Conservation (phyloP, 1,140 invertebrate species). For the Hydropsyche tenuis region DNA sequence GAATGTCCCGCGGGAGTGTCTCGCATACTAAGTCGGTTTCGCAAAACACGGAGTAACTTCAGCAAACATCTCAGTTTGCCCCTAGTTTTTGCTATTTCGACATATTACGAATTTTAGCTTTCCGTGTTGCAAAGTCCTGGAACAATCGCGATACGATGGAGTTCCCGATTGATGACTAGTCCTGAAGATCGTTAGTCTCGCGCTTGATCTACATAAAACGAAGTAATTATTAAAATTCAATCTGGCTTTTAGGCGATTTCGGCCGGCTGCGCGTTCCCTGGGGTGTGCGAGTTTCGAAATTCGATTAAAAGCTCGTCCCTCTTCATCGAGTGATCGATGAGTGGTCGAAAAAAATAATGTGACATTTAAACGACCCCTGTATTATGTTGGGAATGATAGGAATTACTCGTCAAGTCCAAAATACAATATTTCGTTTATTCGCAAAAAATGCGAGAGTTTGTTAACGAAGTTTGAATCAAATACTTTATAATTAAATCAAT, state of each 20-base stretch:
- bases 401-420: too few relatives aligned
- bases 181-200: neutral
- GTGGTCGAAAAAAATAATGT: conserved; percentile 2
- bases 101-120: too few relatives aligned
- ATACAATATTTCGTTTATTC: too few relatives aligned
- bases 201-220: conserved; percentile 5
- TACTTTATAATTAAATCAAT: too few relatives aligned
- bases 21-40: conserved; percentile 4
- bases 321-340: neutral
- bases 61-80: conserved; percentile 6
- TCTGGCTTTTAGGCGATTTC: neutral
- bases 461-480: too few relatives aligned
- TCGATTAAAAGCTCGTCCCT: conserved; percentile 14
- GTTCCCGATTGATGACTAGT: too few relatives aligned
- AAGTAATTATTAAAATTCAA: conserved; percentile 14
- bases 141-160: too few relatives aligned
- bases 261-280: neutral
- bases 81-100: too few relatives aligned
- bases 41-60: neutral
- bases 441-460: too few relatives aligned
- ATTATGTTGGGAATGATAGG: too few relatives aligned
- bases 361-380: neutral
- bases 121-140: too few relatives aligned
- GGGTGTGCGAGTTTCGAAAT: conserved; percentile 11
- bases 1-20: neutral